phyloP scores from a whole-genome alignment of 2,888 invertebrate species.

The Lydus trimaculatus region DNA sequence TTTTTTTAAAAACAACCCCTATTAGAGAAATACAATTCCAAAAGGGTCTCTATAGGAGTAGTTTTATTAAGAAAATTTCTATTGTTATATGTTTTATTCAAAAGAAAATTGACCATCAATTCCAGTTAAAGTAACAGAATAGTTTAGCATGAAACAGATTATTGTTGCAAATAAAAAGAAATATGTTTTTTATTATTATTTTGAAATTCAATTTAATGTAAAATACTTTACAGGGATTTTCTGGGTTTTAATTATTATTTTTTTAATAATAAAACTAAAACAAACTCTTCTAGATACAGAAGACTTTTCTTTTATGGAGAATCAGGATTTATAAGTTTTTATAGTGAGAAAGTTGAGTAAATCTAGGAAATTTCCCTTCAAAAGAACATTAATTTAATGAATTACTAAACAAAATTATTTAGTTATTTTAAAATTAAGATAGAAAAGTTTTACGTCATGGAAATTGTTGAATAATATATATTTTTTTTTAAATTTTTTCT shows the following conservation, averaged over 20 bases:
- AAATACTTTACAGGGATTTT: background rate
- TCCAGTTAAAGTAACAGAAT: background rate
- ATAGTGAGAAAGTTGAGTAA: background rate
- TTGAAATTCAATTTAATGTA: background rate
- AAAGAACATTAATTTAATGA: no score
- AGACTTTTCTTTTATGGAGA: background rate
- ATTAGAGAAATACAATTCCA: background rate
- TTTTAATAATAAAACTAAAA: background rate
- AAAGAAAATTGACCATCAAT: background rate
- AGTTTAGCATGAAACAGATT: background rate
- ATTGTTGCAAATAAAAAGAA: background rate
- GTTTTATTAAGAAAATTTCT: background rate
- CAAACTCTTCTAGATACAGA: background rate
- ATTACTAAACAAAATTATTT: no score
- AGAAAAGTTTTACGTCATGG: background rate
- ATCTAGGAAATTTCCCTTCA: background rate
- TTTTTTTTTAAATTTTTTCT: background rate
- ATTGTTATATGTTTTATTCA: background rate
- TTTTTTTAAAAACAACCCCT: background rate
- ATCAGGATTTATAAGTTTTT: background rate
- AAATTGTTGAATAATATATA: conserved; percentile 18
- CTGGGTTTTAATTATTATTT: background rate
- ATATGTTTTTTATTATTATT: background rate
- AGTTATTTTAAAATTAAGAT: no score
- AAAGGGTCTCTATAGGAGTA: background rate